Evolutionary conservation across 2,113 vertebrate genomes (phyloP).

Genomic region (Merops nubicus): DNA sequence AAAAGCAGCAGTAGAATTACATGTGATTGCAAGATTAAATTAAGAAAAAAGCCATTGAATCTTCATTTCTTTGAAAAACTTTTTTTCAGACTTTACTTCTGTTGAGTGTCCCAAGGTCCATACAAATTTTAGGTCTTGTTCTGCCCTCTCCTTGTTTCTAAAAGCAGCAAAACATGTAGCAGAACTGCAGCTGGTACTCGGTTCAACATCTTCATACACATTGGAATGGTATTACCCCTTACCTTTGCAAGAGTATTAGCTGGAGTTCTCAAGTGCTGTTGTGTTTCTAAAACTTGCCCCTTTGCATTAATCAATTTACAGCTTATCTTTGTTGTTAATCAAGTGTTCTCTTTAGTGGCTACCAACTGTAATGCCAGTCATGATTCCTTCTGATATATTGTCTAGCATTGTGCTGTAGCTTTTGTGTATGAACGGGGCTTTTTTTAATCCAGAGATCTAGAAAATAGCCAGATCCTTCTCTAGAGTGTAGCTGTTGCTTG

Average conservation of each 20-base stretch:
- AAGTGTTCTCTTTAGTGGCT: background rate
- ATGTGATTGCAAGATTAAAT: background rate
- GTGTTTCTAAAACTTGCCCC: background rate
- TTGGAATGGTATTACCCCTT: background rate
- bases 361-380: background rate
- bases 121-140: background rate
- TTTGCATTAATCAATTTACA: background rate
- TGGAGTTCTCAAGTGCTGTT: background rate
- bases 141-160: background rate
- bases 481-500: background rate
- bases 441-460: background rate
- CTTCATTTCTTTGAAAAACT: background rate
- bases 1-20: background rate
- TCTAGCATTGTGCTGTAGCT: rapidly evolving
- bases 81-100: background rate
- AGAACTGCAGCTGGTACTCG: background rate
- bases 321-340: background rate
- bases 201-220: background rate
- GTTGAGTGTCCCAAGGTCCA: rapidly evolving
- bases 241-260: background rate
- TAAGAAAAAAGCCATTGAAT: background rate
- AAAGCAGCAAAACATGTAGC: background rate
- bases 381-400: background rate
- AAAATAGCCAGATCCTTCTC: background rate
- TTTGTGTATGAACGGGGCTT: background rate